A percentile compares a stretch with the other conserved stretches of the same genome.
phyloP scores from a whole-genome alignment of 2,113 vertebrate genomes.

The Bubo scandiacus region DNA sequence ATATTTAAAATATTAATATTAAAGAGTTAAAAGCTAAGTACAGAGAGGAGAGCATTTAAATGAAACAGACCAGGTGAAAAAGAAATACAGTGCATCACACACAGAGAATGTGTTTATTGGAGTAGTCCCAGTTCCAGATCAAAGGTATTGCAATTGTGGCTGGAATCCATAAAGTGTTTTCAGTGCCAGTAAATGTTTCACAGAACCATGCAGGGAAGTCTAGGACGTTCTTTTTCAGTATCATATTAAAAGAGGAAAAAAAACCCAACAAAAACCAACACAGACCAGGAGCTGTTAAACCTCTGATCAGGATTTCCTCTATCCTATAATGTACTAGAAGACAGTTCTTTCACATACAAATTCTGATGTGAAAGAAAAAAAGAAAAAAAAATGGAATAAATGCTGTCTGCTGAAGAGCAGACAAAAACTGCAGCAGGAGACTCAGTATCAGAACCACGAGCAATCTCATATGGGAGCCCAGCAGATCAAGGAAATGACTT shows the following conservation, averaged over 20 bases:
- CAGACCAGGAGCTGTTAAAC: not conserved
- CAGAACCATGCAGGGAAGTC: not conserved
- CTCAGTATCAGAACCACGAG: not conserved
- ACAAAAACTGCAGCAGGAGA: not conserved
- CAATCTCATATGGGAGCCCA: not conserved
- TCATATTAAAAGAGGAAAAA: not conserved
- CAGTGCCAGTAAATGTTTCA: conserved; percentile 19
- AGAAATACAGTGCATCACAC: conserved; percentile 24
- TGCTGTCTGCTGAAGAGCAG: not conserved
- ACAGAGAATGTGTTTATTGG: conserved; percentile 53
- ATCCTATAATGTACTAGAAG: not conserved
- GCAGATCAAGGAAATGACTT: not conserved
- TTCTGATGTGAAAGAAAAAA: not conserved
- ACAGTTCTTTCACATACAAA: not conserved
- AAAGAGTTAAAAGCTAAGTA: not conserved
- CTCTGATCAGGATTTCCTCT: conserved; percentile 21
- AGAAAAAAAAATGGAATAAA: not conserved
- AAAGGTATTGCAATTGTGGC: conserved; percentile 20
- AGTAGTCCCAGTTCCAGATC: conserved; percentile 45
- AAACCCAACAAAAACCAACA: not conserved
- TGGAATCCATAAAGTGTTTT: conserved; percentile 34
- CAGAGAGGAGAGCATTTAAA: not conserved
- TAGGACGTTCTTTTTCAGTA: not conserved
- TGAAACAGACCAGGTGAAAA: conserved; percentile 29
- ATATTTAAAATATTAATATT: not conserved